phyloP scores from a whole-genome alignment of 2,113 vertebrate species.

The Sus scrofa region DNA sequence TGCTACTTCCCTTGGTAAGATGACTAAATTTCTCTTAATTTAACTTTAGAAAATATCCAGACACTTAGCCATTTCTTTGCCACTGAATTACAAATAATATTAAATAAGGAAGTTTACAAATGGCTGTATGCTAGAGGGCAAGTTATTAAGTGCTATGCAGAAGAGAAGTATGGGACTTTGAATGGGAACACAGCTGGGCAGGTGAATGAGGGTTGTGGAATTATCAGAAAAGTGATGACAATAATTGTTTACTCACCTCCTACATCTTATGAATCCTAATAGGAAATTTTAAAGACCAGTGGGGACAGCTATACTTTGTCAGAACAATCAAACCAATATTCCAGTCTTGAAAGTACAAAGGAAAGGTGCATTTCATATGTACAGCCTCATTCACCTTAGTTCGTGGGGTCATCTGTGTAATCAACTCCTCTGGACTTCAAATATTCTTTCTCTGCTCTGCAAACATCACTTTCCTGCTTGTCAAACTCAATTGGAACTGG shows the following conservation, averaged over 20 bases:
- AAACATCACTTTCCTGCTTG: constrained; percentile 68
- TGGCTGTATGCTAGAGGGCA: not conserved
- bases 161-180: not conserved
- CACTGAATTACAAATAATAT: not conserved
- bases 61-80: not conserved
- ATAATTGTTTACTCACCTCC: constrained; percentile 47
- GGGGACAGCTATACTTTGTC: constrained; percentile 58
- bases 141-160: not conserved
- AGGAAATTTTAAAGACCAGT: constrained; percentile 56
- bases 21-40: not conserved
- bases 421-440: constrained; percentile 77
- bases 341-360: constrained; percentile 58
- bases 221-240: not conserved
- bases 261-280: constrained; percentile 54
- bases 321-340: constrained; percentile 76
- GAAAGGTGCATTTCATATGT: constrained; percentile 52
- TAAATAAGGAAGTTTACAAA: not conserved
- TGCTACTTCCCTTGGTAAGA: not conserved
- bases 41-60: not conserved
- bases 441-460: constrained; percentile 69
- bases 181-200: not conserved
- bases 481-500: constrained; percentile 72
- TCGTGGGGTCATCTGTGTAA: constrained; percentile 69
- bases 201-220: not conserved
- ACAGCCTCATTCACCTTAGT: constrained; percentile 51